Base-by-base conservation (phyloP, 2,113 vertebrate species). In the Mustela lutreola region DNA sequence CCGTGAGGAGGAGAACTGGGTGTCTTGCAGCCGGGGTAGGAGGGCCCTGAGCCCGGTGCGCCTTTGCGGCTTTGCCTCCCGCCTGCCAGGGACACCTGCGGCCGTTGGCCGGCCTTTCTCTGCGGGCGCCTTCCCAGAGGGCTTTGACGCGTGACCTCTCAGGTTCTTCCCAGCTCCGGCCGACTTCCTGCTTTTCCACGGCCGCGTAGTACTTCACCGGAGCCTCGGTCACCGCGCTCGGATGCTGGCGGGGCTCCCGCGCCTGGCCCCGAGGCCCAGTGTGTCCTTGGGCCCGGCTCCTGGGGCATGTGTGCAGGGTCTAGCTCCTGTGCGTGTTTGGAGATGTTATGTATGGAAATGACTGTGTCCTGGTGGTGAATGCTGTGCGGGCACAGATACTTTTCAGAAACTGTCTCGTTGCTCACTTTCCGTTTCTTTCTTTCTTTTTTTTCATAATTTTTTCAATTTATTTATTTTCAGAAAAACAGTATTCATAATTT, bases 211-310 rank as follows among this genome's bases (percentile, higher is more conserved):
- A 24, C 42, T 42, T 92, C 18, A 1, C n/a, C 1, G 2, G 45
- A 18, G 36, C 28, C 28, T 50, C 1, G 31, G 7, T 28, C 65
- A 0, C 70, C 0, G 0, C 4, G 2, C 4, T 2, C 1, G 14
- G 50, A 65, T 3, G 3, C 93, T n/a, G 86, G 48, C 22, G 0
- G 1, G 15, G 39, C 16, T 48, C 80, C 53, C 1, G 28, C 1
- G 12, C 56, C 71, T 48, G 15, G 83, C 24, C 3, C 6, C 76
- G 2, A 3, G 8, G 21, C 48, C 11, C 26, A 4, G 63, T 3
- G 22, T 4, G 0, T 81, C 48, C 87, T 83, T 5, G 16, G 36
- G 76, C 28, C 0, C 0, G 16, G 56, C 67, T 76, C 21, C 70
- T 67, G 79, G 33, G 67, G 58, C 48, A 3, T 16, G 0, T 4